Evolutionary conservation across 2,113 vertebrate species (phyloP), one percentile per base, ranked within the genome.

Genomic region (Mola mola): DNA sequence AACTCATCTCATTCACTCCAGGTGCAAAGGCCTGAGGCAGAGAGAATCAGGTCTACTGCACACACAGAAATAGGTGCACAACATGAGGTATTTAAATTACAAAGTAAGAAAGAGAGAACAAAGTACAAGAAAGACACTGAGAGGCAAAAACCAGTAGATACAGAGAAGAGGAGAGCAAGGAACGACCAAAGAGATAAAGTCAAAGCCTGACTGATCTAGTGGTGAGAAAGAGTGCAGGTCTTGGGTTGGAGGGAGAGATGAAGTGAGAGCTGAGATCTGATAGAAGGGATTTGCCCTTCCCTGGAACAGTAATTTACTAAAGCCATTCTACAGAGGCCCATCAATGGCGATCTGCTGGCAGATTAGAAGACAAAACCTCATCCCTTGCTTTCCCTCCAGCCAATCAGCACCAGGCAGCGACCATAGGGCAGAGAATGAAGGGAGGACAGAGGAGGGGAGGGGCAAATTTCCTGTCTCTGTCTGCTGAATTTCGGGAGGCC

Each of bases 231-330:
- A 77, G 62, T 44, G 71, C 10, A 6, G 43, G 64, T 64, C 70
- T 78, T 69, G 68, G 61, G 47, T 71, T 44, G 52, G 47, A 84
- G 43, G 29, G 69, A 79, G 72, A 68, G 81, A 81, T 70, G 70
- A 80, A 74, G 64, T 61, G 52, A 76, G 83, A 75, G 81, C 67
- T 59, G 65, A 56, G 83, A 87, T 89, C 86, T 85, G 87, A 89
- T 87, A 68, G 78, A 84, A 78, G 85, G 85, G 87, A 90, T 91
- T 91, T 91, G 84, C 71, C 87, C 81, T 80, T 78, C 82, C 67
- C 84, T 87, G 81, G 78, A 87, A 89, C 87, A 88, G 84, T 89
- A 85, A 90, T 91, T 88, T 89, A 89, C 83, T 87, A 85, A 90
- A 90, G 86, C 83, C 85, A 85, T 86, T 86, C 87, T 88, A 81